Evolutionary conservation across 1,140 invertebrate species (phyloP), one percentile per base, ranked within the genome.

Genomic region (Parasteatoda tepidariorum): DNA sequence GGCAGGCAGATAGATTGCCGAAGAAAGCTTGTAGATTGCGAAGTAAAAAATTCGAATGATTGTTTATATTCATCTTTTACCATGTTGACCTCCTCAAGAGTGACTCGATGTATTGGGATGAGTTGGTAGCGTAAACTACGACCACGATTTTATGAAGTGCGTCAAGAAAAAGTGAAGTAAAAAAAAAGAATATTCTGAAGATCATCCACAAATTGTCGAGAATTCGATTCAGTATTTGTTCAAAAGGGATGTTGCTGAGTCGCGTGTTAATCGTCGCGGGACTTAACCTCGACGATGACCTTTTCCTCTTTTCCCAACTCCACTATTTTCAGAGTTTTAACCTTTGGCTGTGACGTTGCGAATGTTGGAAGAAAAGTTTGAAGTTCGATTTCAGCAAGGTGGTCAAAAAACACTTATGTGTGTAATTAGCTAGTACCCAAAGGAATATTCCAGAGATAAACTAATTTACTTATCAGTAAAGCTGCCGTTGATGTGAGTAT

Each of bases 61-160:
- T 78, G 74, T 78, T 78, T 78, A 78, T 33, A 55, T 55, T 64
- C 62, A 24, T 78, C 74, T 78, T 78, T 78, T 78, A 78, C 28
- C 74, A 33, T 31, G 59, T 11, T 78, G 74, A 78, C 74, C 74
- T 66, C 74, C 24, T 26, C 13, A 24, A 34, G 31, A 66, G 9
- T 22, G 26, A n/a, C 57, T 30, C 62, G 30, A 31, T 62, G 57
- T 26, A 57, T 13, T 18, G 15, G 48, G 71, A 59, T 59, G 55
- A 61, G 54, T 24, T 59, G 57, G n/a, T 30, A 78, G 74, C 41
- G 61, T 78, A 64, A 78, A 78, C 74, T 28, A 66, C 38, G 55
- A 75, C 38, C n/a, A 18, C 38, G 41, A 24, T 34, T 41, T 61
- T 24, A 38, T 74, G 13, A 61, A 70, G 41, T 4, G 55, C 24